phyloP scores from a whole-genome alignment of 2,797 vertebrate genomes.

The Odontamblyopus rebecca region DNA sequence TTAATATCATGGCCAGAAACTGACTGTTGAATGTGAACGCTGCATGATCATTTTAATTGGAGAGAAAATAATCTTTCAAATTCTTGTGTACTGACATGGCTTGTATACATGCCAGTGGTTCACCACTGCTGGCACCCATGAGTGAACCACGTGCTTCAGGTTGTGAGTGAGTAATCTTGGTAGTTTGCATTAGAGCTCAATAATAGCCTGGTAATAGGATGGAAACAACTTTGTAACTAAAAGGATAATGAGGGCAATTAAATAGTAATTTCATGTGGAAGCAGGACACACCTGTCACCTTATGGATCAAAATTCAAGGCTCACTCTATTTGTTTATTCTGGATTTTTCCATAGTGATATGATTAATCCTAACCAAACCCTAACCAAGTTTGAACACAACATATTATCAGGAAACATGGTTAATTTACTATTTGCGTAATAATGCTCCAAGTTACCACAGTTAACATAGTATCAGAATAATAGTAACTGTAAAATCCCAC shows the following conservation, averaged over 20 bases:
- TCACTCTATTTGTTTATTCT: background rate
- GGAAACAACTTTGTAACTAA: background rate
- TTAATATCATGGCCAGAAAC: background rate
- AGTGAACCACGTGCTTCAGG: background rate
- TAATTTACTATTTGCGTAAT: background rate
- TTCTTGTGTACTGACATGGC: background rate
- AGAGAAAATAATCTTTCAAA: background rate
- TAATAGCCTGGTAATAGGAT: background rate
- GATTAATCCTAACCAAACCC: background rate
- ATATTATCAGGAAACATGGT: background rate
- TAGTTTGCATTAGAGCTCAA: background rate
- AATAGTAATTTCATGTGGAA: background rate
- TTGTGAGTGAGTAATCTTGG: background rate
- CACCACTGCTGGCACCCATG: background rate
- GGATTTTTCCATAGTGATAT: background rate
- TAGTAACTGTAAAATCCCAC: background rate
- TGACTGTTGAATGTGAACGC: background rate
- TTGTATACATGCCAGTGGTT: constrained; percentile 1
- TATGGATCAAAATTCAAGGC: background rate
- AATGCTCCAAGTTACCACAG: background rate
- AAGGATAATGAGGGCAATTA: background rate
- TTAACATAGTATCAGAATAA: too few relatives aligned
- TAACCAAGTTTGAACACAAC: background rate
- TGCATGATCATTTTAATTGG: background rate
- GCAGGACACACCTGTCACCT: background rate